Percentiles rank a stretch among this genome's conserved stretches.
These are phyloP conservation scores for Passer domesticus DNA, from an alignment of 2,113 vertebrate species.

Conservation along the genomic window DNA sequence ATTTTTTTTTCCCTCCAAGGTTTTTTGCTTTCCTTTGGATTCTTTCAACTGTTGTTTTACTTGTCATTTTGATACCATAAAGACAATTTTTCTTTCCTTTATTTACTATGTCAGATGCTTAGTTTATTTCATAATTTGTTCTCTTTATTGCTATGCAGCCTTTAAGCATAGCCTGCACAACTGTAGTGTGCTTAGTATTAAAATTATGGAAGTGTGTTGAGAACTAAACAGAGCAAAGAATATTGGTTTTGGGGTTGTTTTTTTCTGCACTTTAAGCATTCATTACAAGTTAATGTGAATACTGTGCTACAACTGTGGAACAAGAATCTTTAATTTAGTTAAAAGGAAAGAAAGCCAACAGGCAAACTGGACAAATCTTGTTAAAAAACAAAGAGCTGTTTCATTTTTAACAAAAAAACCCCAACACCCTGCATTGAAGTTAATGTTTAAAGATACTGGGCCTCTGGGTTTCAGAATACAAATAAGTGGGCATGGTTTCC, in stretches of 20 bases:
- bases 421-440: not conserved
- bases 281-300: not conserved
- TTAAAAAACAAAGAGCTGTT: not conserved
- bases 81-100: not conserved
- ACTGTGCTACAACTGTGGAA: not conserved
- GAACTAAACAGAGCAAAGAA: not conserved
- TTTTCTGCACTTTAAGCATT: not conserved
- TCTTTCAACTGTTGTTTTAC: not conserved
- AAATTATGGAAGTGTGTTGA: not conserved
- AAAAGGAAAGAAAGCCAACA: not conserved
- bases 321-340: not conserved
- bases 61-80: not conserved
- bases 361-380: not conserved
- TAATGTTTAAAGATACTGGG: not conserved
- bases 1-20: not conserved
- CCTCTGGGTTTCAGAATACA: not conserved
- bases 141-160: not conserved
- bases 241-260: rapidly evolving
- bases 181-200: not conserved
- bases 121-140: not conserved
- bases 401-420: not conserved
- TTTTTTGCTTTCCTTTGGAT: not conserved
- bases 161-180: not conserved
- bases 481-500: not conserved
- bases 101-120: not conserved